phyloP scores from a whole-genome alignment of 2,113 vertebrate species.

The Bufo bufo region DNA sequence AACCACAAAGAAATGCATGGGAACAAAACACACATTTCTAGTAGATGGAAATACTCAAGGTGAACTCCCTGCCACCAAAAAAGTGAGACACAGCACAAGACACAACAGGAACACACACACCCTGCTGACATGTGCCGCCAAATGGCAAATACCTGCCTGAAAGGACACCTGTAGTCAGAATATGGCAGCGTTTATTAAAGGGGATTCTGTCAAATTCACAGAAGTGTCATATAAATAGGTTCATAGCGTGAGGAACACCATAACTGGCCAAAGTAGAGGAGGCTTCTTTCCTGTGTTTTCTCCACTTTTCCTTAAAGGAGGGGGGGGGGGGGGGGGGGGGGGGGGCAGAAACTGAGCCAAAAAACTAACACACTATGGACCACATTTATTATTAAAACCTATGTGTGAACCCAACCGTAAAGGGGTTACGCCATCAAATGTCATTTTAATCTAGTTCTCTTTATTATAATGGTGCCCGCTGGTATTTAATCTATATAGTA shows the following conservation, averaged over 20 bases:
- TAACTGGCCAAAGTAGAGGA: not conserved
- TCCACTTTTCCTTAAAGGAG: too few species aligned
- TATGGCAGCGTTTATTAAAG: not conserved
- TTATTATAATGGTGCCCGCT: too few species aligned
- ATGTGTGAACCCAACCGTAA: too few species aligned
- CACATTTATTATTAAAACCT: too few species aligned
- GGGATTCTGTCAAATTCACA: not conserved
- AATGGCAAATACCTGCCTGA: slow-evolving; percentile 1
- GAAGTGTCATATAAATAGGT: not conserved
- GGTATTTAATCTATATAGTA: too few species aligned
- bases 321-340: too few species aligned
- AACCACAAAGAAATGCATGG: not conserved
- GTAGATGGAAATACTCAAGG: not conserved
- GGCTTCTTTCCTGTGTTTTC: too few species aligned
- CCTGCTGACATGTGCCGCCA: not conserved
- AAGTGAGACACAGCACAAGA: slow-evolving; percentile 8
- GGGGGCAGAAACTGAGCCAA: too few species aligned
- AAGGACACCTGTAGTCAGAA: not conserved
- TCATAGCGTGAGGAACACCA: not conserved
- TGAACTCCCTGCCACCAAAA: not conserved
- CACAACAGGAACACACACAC: not conserved
- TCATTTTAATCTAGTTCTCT: too few species aligned
- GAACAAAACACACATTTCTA: not conserved
- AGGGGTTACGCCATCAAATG: too few species aligned
- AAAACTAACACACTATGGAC: too few species aligned